Conservation (phyloP, 1,140 invertebrate genomes). For the Phymastichus coffea region DNA sequence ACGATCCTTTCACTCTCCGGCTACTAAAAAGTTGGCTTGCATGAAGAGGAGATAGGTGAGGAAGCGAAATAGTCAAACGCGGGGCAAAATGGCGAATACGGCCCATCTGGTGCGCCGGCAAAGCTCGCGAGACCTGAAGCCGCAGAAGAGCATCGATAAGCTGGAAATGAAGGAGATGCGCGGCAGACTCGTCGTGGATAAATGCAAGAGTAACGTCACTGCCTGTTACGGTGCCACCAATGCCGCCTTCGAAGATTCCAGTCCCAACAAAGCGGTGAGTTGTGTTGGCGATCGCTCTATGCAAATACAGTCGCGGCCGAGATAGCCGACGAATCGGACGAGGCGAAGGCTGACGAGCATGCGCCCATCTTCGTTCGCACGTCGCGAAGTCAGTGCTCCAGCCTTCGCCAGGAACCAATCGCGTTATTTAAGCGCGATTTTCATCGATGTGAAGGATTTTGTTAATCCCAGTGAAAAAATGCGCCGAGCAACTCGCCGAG, state of each 20-base stretch:
- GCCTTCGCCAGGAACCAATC: too few relatives aligned
- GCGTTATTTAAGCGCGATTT: too few relatives aligned
- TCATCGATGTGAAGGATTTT: too few relatives aligned
- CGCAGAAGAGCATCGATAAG: slow-evolving; percentile 78
- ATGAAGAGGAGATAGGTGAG: too few relatives aligned
- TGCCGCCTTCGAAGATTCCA: slow-evolving; percentile 80
- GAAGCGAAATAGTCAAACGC: neutral
- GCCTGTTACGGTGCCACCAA: slow-evolving; percentile 82
- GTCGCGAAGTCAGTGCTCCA: too few relatives aligned
- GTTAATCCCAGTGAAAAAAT: too few relatives aligned
- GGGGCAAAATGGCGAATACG: slow-evolving; percentile 76
- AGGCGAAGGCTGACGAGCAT: too few relatives aligned
- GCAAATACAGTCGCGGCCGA: too few relatives aligned
- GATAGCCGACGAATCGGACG: too few relatives aligned
- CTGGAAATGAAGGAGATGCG: slow-evolving; percentile 84
- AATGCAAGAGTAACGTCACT: slow-evolving; percentile 51
- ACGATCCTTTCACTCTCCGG: slow-evolving; percentile 33
- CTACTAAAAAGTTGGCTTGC: too few relatives aligned
- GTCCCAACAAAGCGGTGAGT: slow-evolving; percentile 66
- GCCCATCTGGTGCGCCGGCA: slow-evolving; percentile 83
- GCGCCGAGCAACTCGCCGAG: too few relatives aligned
- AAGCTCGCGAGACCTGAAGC: slow-evolving; percentile 79
- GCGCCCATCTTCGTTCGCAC: too few relatives aligned
- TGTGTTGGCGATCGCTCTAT: slow-evolving; percentile 29
- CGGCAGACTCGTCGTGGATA: slow-evolving; percentile 66